phyloP scores from a whole-genome alignment of 1,140 invertebrate species.

The Lepidurus couesii region DNA sequence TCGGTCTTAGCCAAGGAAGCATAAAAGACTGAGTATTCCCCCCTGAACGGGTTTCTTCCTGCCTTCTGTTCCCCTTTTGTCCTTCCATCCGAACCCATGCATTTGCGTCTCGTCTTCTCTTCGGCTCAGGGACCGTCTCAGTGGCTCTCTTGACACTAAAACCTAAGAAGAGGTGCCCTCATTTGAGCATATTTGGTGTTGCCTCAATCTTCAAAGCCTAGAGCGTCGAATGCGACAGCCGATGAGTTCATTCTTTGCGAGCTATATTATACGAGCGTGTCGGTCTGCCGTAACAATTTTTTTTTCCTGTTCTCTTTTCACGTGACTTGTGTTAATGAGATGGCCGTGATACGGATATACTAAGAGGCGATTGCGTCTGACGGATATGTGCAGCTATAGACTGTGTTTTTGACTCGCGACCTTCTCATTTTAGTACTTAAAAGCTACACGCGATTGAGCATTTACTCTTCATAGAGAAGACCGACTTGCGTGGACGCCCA shows the following conservation, averaged over 20 bases:
- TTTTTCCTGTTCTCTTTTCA: not conserved
- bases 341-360: not conserved
- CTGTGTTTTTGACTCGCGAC: not conserved
- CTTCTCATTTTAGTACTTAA: not conserved
- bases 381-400: not conserved
- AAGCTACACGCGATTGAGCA: not conserved
- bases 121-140: not conserved
- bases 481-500: not conserved
- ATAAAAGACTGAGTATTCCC: not conserved
- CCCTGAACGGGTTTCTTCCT: not conserved
- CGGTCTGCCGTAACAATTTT: not conserved
- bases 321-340: not conserved
- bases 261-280: not conserved
- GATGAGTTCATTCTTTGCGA: not conserved
- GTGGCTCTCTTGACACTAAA: not conserved
- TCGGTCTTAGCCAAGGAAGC: not conserved
- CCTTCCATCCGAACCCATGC: not conserved
- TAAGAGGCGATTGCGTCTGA: not conserved
- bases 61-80: not conserved
- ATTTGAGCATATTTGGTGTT: not conserved
- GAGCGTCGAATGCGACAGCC: not conserved
- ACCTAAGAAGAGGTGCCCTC: not conserved
- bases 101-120: not conserved
- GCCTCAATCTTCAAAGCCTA: not conserved
- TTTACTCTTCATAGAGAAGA: slow-evolving; percentile 5